These are phyloP conservation scores for Brachionus paranguensis DNA, from an alignment of 1,140 invertebrate genomes.

Conservation along the genomic window DNA sequence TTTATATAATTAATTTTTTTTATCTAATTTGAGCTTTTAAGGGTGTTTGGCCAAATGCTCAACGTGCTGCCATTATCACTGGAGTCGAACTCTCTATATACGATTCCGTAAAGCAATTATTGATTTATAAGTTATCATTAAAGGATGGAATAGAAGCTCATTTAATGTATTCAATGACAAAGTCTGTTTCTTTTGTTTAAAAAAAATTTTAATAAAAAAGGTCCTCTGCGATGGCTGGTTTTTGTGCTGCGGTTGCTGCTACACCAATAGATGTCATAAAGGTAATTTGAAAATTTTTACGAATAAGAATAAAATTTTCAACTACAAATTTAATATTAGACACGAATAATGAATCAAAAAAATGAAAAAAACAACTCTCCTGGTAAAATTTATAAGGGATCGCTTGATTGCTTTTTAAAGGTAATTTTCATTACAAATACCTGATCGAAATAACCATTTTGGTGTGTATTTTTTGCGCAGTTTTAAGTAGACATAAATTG, in stretches of 20 bases:
- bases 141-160: conserved; percentile 77
- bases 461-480: too few relatives aligned
- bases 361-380: conserved; percentile 44
- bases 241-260: conserved; percentile 51
- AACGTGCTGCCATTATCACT: conserved; percentile 81
- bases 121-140: conserved; percentile 62
- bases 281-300: conserved; percentile 43
- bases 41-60: conserved; percentile 82
- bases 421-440: conserved; percentile 55
- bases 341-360: conserved; percentile 71
- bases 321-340: conserved; percentile 61
- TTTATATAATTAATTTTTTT: neutral
- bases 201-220: neutral
- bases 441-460: too few relatives aligned
- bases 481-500: too few relatives aligned
- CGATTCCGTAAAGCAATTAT: conserved; percentile 76
- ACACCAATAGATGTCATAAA: conserved; percentile 55
- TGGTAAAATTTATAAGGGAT: conserved; percentile 47
- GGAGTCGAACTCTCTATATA: conserved; percentile 88
- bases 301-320: too few relatives aligned
- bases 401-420: conserved; percentile 54
- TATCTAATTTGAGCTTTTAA: conserved; percentile 48
- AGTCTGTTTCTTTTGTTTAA: neutral
- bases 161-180: conserved; percentile 62
- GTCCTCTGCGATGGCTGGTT: conserved; percentile 46